Evolutionary conservation across 2,113 vertebrate genomes (phyloP).

Genomic region (Eptatretus burgeri): DNA sequence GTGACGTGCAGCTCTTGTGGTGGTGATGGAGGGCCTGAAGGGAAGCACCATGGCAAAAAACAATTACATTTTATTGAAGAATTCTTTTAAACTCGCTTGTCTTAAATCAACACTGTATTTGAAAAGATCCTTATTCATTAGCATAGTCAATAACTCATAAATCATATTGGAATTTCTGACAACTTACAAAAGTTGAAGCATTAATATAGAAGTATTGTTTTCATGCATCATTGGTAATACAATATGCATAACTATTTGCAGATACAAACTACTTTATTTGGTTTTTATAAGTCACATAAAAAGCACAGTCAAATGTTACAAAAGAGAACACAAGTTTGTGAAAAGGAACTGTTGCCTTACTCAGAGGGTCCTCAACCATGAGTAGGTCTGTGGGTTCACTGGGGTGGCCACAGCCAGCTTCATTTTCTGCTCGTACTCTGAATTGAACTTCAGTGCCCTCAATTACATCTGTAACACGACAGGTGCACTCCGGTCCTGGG

Average conservation of each 20-base stretch:
- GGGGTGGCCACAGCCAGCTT: constrained; percentile 71
- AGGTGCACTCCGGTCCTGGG: constrained; percentile 44
- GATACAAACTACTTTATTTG: too few species aligned
- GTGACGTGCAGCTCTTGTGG: constrained; percentile 47
- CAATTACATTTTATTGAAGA: too few species aligned
- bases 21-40: constrained; percentile 49
- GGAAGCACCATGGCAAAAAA: neutral
- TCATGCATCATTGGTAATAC: too few species aligned
- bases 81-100: too few species aligned
- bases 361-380: constrained; percentile 52
- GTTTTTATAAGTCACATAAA: too few species aligned
- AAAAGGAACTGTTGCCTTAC: constrained; percentile 19
- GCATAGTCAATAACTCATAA: too few species aligned
- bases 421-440: constrained; percentile 87
- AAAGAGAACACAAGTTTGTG: neutral
- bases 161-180: too few species aligned
- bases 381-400: constrained; percentile 72
- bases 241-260: too few species aligned
- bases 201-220: too few species aligned
- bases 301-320: neutral
- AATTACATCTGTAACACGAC: constrained; percentile 68
- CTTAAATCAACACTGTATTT: too few species aligned
- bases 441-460: constrained; percentile 91
- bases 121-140: too few species aligned
- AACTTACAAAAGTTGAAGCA: too few species aligned